phyloP scores from a whole-genome alignment of 2,888 invertebrate species.

The Drosophila ustulata region DNA sequence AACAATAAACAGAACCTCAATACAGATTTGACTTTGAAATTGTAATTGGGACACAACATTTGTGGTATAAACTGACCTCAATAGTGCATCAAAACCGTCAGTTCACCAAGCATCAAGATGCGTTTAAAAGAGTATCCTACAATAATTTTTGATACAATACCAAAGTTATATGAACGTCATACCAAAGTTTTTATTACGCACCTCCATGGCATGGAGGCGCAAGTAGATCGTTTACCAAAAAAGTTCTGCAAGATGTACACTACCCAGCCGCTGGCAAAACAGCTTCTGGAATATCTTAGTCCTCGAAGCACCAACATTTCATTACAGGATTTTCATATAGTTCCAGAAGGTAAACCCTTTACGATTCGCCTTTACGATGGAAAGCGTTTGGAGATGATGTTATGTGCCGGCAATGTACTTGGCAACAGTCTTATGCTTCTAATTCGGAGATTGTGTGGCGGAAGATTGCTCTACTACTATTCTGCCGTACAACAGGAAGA shows the following conservation, averaged over 20 bases:
- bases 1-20: neutral
- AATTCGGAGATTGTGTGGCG: slow-evolving; percentile 40
- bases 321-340: slow-evolving; percentile 46
- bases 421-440: slow-evolving; percentile 55
- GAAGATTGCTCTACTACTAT: slow-evolving; percentile 58
- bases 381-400: slow-evolving; percentile 56
- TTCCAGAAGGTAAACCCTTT: slow-evolving; percentile 45
- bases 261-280: slow-evolving; percentile 51
- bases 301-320: slow-evolving; percentile 39
- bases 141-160: slow-evolving; percentile 57
- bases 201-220: slow-evolving; percentile 39
- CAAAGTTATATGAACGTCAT: slow-evolving; percentile 57
- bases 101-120: slow-evolving; percentile 38
- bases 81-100: neutral
- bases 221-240: slow-evolving; percentile 44
- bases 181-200: slow-evolving; percentile 59
- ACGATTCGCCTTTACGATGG: slow-evolving; percentile 53
- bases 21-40: too few species aligned
- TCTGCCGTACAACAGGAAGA: slow-evolving; percentile 63
- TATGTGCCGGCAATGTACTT: slow-evolving; percentile 59
- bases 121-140: slow-evolving; percentile 62
- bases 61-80: too few species aligned
- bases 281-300: slow-evolving; percentile 43
- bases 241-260: slow-evolving; percentile 70
- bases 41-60: too few species aligned